phyloP scores from a whole-genome alignment of 2,797 vertebrate genomes.

The Miichthys miiuy region DNA sequence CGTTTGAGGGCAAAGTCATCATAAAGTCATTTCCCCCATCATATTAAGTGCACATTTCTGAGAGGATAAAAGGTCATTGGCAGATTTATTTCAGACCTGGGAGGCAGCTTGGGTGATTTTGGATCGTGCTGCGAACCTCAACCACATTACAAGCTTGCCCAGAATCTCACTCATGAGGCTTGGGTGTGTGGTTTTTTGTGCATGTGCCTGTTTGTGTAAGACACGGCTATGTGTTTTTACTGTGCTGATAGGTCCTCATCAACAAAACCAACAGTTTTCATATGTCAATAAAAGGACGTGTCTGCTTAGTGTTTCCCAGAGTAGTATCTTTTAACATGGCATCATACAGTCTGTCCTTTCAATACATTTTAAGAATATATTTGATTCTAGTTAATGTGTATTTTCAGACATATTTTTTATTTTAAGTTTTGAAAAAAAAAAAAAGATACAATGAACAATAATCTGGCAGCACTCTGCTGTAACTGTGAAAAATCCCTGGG shows the following conservation, averaged over 20 bases:
- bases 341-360: background rate
- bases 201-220: conserved; percentile 41
- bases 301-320: conserved; percentile 17
- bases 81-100: conserved; percentile 58
- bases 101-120: conserved; percentile 57
- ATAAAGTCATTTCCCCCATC: conserved; percentile 62
- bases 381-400: too few relatives aligned
- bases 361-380: background rate
- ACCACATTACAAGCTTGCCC: conserved; percentile 43
- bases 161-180: conserved; percentile 26
- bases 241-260: conserved; percentile 32
- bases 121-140: conserved; percentile 40
- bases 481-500: too few relatives aligned
- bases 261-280: conserved; percentile 50
- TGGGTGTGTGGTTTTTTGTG: conserved; percentile 24
- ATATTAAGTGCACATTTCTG: conserved; percentile 61
- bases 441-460: too few relatives aligned
- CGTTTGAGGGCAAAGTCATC: conserved; percentile 56
- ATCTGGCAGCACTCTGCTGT: too few relatives aligned
- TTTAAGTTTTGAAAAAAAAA: too few relatives aligned
- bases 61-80: conserved; percentile 61
- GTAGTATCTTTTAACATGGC: background rate
- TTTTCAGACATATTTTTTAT: too few relatives aligned
- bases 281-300: conserved; percentile 4
- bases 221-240: conserved; percentile 38